Evolutionary conservation across 1,140 invertebrate genomes (phyloP), one percentile per base, ranked within the genome.

Genomic region (Scaptomyza pallida): DNA sequence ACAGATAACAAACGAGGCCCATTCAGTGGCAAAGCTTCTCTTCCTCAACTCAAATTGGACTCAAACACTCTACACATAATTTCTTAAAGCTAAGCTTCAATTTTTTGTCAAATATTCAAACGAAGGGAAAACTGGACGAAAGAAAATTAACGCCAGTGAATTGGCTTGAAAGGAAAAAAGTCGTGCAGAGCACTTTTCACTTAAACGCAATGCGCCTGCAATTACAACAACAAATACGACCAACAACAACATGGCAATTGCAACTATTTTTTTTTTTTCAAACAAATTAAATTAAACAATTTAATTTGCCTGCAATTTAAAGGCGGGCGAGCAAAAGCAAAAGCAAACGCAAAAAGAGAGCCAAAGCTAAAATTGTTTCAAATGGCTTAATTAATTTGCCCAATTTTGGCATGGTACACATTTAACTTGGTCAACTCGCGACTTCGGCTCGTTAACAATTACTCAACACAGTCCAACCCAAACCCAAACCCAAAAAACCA

Each of bases 351-450:
- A 23, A 23, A 23, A n/a, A 23, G 1, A 40, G 12, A 57, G 61
- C 68, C 68, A 82, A 77, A 72, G 74, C 79, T 8, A 60, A 81
- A 82, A 82, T 82, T 82, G 79, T 71, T 81, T 55, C 23, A 82
- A 83, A 75, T 82, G 78, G 71, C 78, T 82, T 82, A 82, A 82
- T 82, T 82, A 83, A 82, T 82, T 82, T 83, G 75, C 19, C 70
- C 78, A 82, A 75, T 82, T 83, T 82, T 73, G 59, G 72, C 69
- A 51, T 72, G 65, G 48, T 55, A 72, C 67, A 75, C 74, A 59
- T 74, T 81, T 82, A 82, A 82, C 75, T 82, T 82, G 78, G 78
- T 83, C 79, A 82, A 78, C 63, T 80, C 59, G 44, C 44, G 52
- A 41, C 48, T 37, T 50, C 19, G 44, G 30, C n/a, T 56, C 52